Conservation (phyloP, 2,113 vertebrate species). For the Camelus dromedarius region DNA sequence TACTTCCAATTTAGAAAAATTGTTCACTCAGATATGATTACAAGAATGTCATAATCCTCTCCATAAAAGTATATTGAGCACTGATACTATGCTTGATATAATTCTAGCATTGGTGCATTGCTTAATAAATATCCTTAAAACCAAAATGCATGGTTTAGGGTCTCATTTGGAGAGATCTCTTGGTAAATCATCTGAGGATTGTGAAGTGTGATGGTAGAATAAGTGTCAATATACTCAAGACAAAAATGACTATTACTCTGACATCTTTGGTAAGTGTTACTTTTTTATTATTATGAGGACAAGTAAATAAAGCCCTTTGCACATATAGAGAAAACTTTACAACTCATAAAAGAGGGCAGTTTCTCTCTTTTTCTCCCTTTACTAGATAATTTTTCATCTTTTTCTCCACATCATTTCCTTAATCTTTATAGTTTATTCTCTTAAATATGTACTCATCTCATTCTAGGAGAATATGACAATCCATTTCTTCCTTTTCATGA, state of each 20-base stretch:
- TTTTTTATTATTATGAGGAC: conserved; percentile 67
- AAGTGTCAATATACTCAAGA: conserved; percentile 69
- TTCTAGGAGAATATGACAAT: not conserved
- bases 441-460: not conserved
- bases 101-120: not conserved
- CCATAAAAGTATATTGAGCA: conserved; percentile 53
- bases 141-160: conserved; percentile 51
- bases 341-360: not conserved
- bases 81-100: not conserved
- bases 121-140: conserved; percentile 58
- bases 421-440: not conserved
- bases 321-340: not conserved
- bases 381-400: not conserved
- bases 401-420: not conserved
- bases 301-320: not conserved
- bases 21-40: conserved; percentile 65
- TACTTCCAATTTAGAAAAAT: conserved; percentile 76
- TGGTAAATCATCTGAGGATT: conserved; percentile 65
- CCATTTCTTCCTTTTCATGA: not conserved
- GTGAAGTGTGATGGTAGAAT: conserved; percentile 75
- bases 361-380: not conserved
- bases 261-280: conserved; percentile 71
- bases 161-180: conserved; percentile 41
- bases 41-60: conserved; percentile 69
- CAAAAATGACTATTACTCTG: conserved; percentile 79